Evolutionary conservation across 2,797 vertebrate species (phyloP), one percentile per base, ranked within the genome.

Genomic region (Lepus oiostolus): DNA sequence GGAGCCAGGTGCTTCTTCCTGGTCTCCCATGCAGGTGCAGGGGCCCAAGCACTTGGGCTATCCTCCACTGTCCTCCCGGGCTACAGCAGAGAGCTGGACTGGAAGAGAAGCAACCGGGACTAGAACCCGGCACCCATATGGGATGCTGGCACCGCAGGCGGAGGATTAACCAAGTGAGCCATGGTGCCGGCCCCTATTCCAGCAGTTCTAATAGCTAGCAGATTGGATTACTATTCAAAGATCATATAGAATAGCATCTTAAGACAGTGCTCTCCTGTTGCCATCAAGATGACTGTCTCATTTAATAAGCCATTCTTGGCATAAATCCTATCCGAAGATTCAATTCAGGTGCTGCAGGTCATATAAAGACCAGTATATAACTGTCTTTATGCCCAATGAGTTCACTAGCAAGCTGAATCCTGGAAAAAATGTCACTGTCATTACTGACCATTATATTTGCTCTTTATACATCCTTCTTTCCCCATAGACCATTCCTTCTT

Each of bases 141-240:
- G 42, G 42, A 47, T 47, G 42, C 42, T 47, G 8, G 42, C 42
- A 8, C 42, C 42, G 9, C 42, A 47, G 42, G 42, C 42, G 9
- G 42, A 47, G 42, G 42, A 47, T 47, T 47, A 47, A 47, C 8
- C 42, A 47, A 47, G 42, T 47, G 42, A 47, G 42, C 42, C 42
- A 47, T 8, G 42, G 42, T 47, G 42, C 42, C 42, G 1, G 42
- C 42, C 42, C 42, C 42, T 47, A 47, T 47, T 47, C 42, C 42
- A 47, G 42, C 42, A 91, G 28, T 91, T 35, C 75, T 26, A 94
- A 84, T 30, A 79, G 21, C 58, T 60, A 95, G 32, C 10, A 70
- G 47, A 74, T 72, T 80, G 14, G 4, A 85, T 16, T 38, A 22
- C 35, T 35, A 67, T 32, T 70, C 62, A 72, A 86, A 82, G 68